Base-by-base conservation (phyloP, 2,888 invertebrate species). In the Limenitis camilla region DNA sequence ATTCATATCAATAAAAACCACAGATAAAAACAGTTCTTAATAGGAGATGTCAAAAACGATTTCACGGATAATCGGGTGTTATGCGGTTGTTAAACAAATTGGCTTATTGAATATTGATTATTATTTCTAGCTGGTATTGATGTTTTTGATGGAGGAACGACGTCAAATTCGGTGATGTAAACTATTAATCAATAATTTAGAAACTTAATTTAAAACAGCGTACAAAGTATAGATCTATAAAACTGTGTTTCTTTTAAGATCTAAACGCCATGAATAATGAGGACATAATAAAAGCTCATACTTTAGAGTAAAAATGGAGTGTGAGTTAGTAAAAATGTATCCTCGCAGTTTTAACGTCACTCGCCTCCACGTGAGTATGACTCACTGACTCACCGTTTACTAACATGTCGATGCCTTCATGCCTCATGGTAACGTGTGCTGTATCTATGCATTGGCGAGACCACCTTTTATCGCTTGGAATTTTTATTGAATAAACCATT, bases 401-500 rank as follows among this genome's bases (percentile, higher is more conserved):
- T 30, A 41, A 55, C 51, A 58, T 49, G 50, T 40, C 44, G 19
- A 19, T 19, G 19, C 19, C 19, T 19, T 19, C 19, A 19, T 19
- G 19, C 19, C 19, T 19, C 40, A 41, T 51, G 42, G 53, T 49
- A 51, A 53, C 51, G 38, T 44, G 40, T 46, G 40, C 40, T 48
- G 41, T 55, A 51, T 51, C 39, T 43, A 43, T 49, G 39, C 45
- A 39, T 49, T 47, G 43, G 50, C 43, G 41, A 31, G 52, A 49
- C 48, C 49, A 56, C 55, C 55, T 59, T 60, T 58, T 48, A 45
- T 53, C 50, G 58, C 44, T 47, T 50, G 54, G 54, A 52, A 57
- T 58, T 56, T 58, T 55, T 54, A 45, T 56, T 62, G 63, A 60
- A 61, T 63, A 56, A 58, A 58, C 62, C 56, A 60, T 59, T 32